Percentiles rank a stretch among this genome's conserved stretches.
Conservation (phyloP, 2,888 invertebrate genomes). For the Selenia dentaria region DNA sequence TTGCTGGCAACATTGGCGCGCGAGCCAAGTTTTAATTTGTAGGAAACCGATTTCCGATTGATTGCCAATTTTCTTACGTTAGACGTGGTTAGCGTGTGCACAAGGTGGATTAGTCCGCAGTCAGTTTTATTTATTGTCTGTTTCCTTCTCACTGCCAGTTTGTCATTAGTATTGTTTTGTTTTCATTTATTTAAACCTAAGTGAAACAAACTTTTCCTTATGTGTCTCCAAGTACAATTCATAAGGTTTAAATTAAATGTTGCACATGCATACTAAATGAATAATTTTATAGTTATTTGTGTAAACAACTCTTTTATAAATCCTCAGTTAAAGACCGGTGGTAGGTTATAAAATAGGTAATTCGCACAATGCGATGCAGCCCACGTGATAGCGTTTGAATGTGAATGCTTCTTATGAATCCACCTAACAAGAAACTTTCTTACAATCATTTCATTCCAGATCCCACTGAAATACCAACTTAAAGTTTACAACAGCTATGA, state of each 20-base stretch:
- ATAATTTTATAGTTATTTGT: too few relatives aligned
- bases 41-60: slow-evolving; percentile 55
- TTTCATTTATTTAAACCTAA: too few relatives aligned
- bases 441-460: slow-evolving; percentile 21
- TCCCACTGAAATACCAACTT: slow-evolving; percentile 15
- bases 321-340: too few relatives aligned
- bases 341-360: slow-evolving; percentile 15
- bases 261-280: too few relatives aligned
- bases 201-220: too few relatives aligned
- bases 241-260: too few relatives aligned
- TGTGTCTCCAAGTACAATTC: too few relatives aligned
- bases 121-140: slow-evolving; percentile 20
- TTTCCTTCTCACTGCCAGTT: slow-evolving; percentile 1
- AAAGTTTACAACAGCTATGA: slow-evolving; percentile 7
- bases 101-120: slow-evolving; percentile 28
- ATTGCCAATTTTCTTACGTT: slow-evolving; percentile 49
- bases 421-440: slow-evolving; percentile 13
- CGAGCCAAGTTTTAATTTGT: slow-evolving; percentile 55
- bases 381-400: slow-evolving; percentile 36
- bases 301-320: too few relatives aligned
- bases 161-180: neutral
- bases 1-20: slow-evolving; percentile 54
- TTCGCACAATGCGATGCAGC: slow-evolving; percentile 32
- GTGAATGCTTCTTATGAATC: slow-evolving; percentile 26
- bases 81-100: slow-evolving; percentile 34